Percentiles rank a stretch among this genome's conserved stretches.
Evolutionary conservation across 2,888 invertebrate species (phyloP).

Genomic region (Pachliopta kotzebuea): DNA sequence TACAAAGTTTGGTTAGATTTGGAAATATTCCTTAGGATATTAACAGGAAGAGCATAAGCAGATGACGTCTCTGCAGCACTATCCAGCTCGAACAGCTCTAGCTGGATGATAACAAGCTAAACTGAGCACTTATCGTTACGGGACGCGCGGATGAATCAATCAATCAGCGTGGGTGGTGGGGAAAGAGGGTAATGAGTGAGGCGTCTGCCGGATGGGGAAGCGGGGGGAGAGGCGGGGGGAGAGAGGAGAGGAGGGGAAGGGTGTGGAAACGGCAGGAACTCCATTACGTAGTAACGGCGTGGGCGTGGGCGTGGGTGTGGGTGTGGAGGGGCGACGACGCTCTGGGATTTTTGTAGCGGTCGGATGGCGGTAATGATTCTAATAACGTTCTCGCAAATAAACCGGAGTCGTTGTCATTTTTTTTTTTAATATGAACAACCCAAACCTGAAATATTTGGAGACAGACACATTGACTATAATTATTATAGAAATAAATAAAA

Average conservation of each 20-base stretch:
- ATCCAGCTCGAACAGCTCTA: slow-evolving; percentile 32
- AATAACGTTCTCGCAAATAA: not conserved
- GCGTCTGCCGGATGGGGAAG: slow-evolving; percentile 28
- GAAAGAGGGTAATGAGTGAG: slow-evolving; percentile 51
- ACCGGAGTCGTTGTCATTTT: too few relatives aligned
- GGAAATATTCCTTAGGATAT: too few relatives aligned
- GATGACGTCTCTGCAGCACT: slow-evolving; percentile 13
- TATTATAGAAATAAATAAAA: too few relatives aligned
- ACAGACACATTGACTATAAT: too few relatives aligned
- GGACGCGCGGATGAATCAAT: slow-evolving; percentile 55
- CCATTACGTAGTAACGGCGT: slow-evolving; percentile 32
- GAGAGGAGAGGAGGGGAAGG: not conserved
- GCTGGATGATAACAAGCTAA: slow-evolving; percentile 56
- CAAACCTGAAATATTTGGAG: too few relatives aligned
- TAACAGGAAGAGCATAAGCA: slow-evolving; percentile 17
- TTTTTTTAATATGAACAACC: too few relatives aligned
- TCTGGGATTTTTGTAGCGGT: slow-evolving; percentile 28
- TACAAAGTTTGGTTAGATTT: too few relatives aligned
- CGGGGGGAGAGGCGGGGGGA: too few relatives aligned
- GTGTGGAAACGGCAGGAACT: slow-evolving; percentile 31
- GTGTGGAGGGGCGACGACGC: slow-evolving; percentile 28
- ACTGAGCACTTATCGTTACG: slow-evolving; percentile 60
- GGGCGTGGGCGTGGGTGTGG: slow-evolving; percentile 15
- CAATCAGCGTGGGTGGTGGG: slow-evolving; percentile 46
- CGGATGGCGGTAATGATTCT: slow-evolving; percentile 29